Evolutionary conservation across 2,113 vertebrate genomes (phyloP), one percentile per base, ranked within the genome.

Genomic region (Poecilia latipinna): DNA sequence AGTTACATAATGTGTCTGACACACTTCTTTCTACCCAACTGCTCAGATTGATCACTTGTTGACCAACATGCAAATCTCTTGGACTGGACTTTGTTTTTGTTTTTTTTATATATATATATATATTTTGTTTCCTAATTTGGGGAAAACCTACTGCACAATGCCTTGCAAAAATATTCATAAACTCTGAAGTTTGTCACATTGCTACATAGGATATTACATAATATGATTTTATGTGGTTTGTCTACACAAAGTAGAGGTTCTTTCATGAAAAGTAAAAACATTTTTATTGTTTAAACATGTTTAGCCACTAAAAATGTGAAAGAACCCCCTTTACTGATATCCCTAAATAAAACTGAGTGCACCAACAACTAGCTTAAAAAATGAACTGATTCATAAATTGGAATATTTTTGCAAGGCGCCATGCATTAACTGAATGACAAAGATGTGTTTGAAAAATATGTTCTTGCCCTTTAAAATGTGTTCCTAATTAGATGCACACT

Each of bases 31-130:
- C 29, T 57, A 63, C 42, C 0, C 24, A 0, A 66, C 32, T 32
- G 12, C 65, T 67, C 17, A 60, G 32, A 74, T 19, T 70, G 22
- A 54, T 54, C 51, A 54, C 51, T 57, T 57, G 51, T 57, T 57
- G 24, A 57, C 24, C 51, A 57, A 57, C 10, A 57, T 57, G 51
- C 51, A 57, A 57, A 57, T 57, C 22, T 57, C 51, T 57, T 57
- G 19, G 8, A 10, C 51, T n/a, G 22, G 24, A 57, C 22, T n/a
- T 57, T 57, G 29, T 29, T 29, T 29, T 29, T 29, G 3, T 29
- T 29, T 29, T 29, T 29, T n/a, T n/a, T n/a, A n/a, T n/a, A n/a
- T n/a, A n/a, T n/a, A n/a, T n/a, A n/a, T 1, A 19, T 57, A 8
- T 57, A 57, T 57, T 8, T 57, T 57, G 51, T 57, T 57, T 54